Evolutionary conservation across 2,797 vertebrate species (phyloP).

Genomic region (Poecilia wingei): DNA sequence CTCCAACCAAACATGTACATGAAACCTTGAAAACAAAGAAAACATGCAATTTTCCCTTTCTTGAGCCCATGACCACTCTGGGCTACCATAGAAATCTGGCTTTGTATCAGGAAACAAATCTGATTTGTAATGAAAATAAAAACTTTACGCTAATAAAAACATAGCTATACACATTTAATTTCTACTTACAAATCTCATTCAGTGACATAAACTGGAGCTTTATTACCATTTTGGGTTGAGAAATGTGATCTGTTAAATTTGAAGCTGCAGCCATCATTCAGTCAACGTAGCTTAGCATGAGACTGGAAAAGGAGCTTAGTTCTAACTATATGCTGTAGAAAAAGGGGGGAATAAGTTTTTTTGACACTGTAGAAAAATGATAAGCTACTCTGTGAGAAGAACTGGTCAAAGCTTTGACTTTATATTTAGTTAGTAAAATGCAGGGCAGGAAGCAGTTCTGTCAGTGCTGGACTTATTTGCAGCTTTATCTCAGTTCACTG

Average conservation of each 20-base stretch:
- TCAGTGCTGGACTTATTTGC: conserved; percentile 1
- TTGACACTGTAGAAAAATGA: background rate
- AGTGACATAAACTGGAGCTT: background rate
- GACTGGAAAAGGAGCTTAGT: conserved; percentile 4
- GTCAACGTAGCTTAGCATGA: conserved; percentile 24
- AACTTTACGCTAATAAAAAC: background rate
- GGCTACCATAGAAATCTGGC: background rate
- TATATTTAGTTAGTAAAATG: conserved; percentile 18
- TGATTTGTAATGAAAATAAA: background rate
- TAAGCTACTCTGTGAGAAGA: background rate
- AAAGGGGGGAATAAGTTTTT: background rate
- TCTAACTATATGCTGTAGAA: background rate
- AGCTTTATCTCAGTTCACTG: conserved; percentile 71
- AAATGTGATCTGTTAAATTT: background rate
- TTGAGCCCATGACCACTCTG: background rate
- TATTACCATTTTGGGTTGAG: background rate
- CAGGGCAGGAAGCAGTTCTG: conserved; percentile 25
- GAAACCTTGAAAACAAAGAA: background rate
- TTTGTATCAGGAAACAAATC: background rate
- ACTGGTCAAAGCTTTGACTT: background rate
- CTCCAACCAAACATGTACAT: background rate
- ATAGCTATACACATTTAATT: background rate
- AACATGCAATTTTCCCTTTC: background rate
- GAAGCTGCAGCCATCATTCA: background rate
- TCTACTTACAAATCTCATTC: background rate